Evolutionary conservation across 2,888 invertebrate species (phyloP).

Genomic region (Amphipyra berbera): DNA sequence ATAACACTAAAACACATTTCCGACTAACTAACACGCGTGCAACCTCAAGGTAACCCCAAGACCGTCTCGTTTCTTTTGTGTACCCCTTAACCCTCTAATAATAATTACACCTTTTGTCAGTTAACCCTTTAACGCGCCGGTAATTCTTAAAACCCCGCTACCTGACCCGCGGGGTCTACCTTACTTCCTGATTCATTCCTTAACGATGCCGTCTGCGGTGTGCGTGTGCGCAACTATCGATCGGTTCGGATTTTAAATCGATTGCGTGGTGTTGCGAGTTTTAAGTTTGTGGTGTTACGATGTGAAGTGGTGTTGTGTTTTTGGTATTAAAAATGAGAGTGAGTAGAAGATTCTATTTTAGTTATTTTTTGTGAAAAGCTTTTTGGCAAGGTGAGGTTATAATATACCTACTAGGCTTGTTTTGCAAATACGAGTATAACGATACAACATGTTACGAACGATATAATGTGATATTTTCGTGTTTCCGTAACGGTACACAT

Average conservation of each 20-base stretch:
- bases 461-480: constrained; percentile 13
- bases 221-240: constrained; percentile 83
- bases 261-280: constrained; percentile 38
- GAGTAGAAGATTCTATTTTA: constrained; percentile 11
- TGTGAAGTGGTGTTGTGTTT: constrained; percentile 32
- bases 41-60: constrained; percentile 81
- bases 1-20: constrained; percentile 58
- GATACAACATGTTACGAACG: not conserved
- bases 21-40: constrained; percentile 65
- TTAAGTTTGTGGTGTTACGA: constrained; percentile 19
- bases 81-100: constrained; percentile 83
- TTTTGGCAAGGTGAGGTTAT: not conserved
- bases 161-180: constrained; percentile 83
- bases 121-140: constrained; percentile 87
- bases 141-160: constrained; percentile 86
- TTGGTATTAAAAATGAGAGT: constrained; percentile 28
- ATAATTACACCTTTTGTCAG: constrained; percentile 86
- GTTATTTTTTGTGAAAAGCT: not conserved
- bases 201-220: constrained; percentile 78
- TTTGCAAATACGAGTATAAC: not conserved
- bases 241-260: constrained; percentile 63
- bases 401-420: not conserved
- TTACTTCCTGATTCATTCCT: constrained; percentile 88
- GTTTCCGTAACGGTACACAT: constrained; percentile 41
- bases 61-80: constrained; percentile 76